A percentile compares a stretch with the other conserved stretches of the same genome.
These are phyloP conservation scores for Ophion ventricosus DNA, from an alignment of 2,888 invertebrate genomes.

Conservation along the genomic window DNA sequence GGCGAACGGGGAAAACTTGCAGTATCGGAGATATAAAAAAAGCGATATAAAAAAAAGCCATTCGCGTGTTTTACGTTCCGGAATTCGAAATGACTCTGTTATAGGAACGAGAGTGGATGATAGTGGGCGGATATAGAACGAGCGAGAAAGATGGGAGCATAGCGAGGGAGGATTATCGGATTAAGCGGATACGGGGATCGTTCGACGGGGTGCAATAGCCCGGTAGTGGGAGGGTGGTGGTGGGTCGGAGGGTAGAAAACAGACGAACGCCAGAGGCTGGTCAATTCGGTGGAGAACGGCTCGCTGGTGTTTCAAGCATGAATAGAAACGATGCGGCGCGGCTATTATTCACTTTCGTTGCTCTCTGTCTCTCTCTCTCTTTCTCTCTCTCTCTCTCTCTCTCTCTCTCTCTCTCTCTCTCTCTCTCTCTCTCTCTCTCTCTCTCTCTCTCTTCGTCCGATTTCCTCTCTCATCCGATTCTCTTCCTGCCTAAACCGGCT, in stretches of 20 bases:
- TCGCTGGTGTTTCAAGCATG: slow-evolving; percentile 56
- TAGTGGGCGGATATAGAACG: slow-evolving; percentile 38
- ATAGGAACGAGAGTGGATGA: slow-evolving; percentile 52
- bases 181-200: slow-evolving; percentile 74
- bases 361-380: slow-evolving; percentile 38
- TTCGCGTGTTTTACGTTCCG: slow-evolving; percentile 30
- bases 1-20: too few relatives aligned
- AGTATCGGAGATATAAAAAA: slow-evolving; percentile 6
- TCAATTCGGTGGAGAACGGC: slow-evolving; percentile 41
- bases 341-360: slow-evolving; percentile 60
- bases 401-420: slow-evolving; percentile 34
- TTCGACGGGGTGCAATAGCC: slow-evolving; percentile 53
- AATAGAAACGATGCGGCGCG: slow-evolving; percentile 60
- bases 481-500: slow-evolving; percentile 52
- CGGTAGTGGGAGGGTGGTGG: slow-evolving; percentile 8
- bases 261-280: slow-evolving; percentile 48
- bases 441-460: too few relatives aligned
- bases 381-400: slow-evolving; percentile 43
- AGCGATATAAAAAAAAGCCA: slow-evolving; percentile 20
- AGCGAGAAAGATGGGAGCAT: slow-evolving; percentile 57
- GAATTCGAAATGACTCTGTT: slow-evolving; percentile 54
- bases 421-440: slow-evolving; percentile 24
- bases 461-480: slow-evolving; percentile 40
- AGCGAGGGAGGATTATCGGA: slow-evolving; percentile 73
- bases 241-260: slow-evolving; percentile 27